phyloP scores from a whole-genome alignment of 2,797 vertebrate species.

The Cynodonichthys magdalenae region DNA sequence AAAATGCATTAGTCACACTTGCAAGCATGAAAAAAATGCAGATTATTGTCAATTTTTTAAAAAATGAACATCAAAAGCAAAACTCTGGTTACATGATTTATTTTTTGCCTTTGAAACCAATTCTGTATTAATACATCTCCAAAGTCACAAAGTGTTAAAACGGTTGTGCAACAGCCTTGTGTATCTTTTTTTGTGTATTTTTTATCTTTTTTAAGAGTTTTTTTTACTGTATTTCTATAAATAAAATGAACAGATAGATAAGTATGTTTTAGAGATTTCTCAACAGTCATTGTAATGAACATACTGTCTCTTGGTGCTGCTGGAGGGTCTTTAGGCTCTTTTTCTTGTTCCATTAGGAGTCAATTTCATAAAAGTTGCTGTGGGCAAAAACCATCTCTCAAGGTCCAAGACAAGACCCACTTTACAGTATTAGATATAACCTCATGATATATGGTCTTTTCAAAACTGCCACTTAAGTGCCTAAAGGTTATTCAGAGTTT shows the following conservation, averaged over 20 bases:
- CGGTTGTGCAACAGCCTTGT: not conserved
- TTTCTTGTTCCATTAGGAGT: constrained; percentile 49
- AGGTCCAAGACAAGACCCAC: constrained; percentile 14
- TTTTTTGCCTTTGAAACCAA: not conserved
- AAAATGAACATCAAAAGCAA: not conserved
- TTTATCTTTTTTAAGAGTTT: not conserved
- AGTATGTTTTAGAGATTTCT: not conserved
- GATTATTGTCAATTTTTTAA: not conserved
- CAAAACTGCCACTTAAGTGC: constrained; percentile 12
- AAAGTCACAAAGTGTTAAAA: constrained; percentile 1
- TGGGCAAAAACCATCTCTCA: constrained; percentile 24
- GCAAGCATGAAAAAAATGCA: not conserved
- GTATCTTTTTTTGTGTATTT: not conserved
- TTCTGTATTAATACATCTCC: too few species aligned
- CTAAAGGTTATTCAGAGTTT: constrained; percentile 23
- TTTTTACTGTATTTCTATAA: too few species aligned
- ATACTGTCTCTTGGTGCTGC: constrained; percentile 11
- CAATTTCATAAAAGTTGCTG: constrained; percentile 35
- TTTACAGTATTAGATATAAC: constrained; percentile 36
- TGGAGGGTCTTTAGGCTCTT: constrained; percentile 24
- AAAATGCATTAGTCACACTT: not conserved
- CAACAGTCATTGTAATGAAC: constrained; percentile 11
- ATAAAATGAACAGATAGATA: too few species aligned
- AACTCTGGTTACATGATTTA: not conserved
- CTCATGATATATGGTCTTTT: constrained; percentile 42